A percentile compares a stretch with the other conserved stretches of the same genome.
Conservation (phyloP, 2,797 vertebrate genomes). For the Forpus xanthops region DNA sequence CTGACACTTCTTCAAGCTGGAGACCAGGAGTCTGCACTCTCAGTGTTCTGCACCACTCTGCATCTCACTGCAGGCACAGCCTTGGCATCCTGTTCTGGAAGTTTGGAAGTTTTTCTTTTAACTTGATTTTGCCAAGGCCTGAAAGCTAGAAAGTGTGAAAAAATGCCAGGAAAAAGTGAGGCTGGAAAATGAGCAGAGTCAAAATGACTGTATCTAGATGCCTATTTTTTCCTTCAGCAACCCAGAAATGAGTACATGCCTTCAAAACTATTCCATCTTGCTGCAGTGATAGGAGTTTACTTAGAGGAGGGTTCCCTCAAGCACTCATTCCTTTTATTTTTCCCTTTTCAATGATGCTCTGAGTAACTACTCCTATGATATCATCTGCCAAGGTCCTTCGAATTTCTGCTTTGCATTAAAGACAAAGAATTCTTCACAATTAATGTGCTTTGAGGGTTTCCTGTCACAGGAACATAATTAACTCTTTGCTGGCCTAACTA, state of each 20-base stretch:
- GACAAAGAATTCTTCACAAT: slow-evolving; percentile 77
- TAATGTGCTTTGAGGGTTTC: slow-evolving; percentile 74
- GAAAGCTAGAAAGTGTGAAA: not conserved
- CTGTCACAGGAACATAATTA: slow-evolving; percentile 74
- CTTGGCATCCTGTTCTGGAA: not conserved
- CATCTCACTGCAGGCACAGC: not conserved
- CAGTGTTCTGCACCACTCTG: not conserved
- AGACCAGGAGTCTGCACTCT: fast-evolving
- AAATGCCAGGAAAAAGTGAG: not conserved
- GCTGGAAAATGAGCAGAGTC: not conserved
- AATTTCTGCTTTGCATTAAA: slow-evolving; percentile 67
- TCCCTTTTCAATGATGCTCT: not conserved
- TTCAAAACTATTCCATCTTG: not conserved
- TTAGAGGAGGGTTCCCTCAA: slow-evolving; percentile 10
- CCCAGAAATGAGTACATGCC: not conserved
- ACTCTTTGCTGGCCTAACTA: slow-evolving; percentile 78
- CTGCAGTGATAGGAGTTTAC: not conserved
- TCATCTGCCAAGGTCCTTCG: slow-evolving; percentile 62
- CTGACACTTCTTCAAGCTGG: fast-evolving
- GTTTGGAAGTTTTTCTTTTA: not conserved
- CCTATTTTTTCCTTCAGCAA: not conserved
- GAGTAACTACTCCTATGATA: slow-evolving; percentile 51
- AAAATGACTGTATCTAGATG: not conserved
- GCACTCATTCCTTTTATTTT: not conserved
- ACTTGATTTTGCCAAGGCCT: fast-evolving